Evolutionary conservation across 2,888 invertebrate genomes (phyloP).

Genomic region (Microctonus hyperodae): DNA sequence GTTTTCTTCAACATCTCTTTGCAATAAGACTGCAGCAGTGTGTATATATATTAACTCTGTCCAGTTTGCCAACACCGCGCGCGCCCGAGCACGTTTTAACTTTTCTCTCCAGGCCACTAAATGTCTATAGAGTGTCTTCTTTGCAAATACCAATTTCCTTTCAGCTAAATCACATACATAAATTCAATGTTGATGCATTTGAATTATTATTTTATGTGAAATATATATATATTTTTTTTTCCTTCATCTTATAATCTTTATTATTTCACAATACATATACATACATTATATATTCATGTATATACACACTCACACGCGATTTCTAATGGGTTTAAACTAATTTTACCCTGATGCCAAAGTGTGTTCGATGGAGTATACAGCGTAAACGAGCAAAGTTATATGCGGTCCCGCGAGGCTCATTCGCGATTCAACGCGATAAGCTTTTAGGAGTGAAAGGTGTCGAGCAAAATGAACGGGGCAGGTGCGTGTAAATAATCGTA

Average conservation of each 20-base stretch:
- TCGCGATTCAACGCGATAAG: constrained; percentile 21
- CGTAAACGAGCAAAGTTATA: neutral
- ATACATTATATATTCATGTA: neutral
- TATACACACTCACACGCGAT: neutral
- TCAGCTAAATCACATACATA: constrained; percentile 20
- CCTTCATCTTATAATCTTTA: constrained; percentile 5
- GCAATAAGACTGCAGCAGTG: neutral
- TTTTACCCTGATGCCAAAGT: neutral
- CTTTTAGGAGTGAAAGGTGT: constrained; percentile 32
- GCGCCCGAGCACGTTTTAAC: constrained; percentile 4
- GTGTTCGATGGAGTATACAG: neutral
- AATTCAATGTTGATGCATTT: constrained; percentile 24
- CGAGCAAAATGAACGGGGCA: constrained; percentile 29
- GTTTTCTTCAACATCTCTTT: neutral
- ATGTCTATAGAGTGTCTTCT: constrained; percentile 26
- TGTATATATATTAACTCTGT: neutral
- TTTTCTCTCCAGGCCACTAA: constrained; percentile 25
- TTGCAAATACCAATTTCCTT: constrained; percentile 28
- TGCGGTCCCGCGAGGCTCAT: constrained; percentile 12
- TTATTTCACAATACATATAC: neutral
- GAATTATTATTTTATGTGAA: too few relatives aligned
- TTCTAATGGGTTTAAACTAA: constrained; percentile 18
- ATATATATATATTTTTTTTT: too few relatives aligned
- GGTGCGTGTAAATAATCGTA: constrained; percentile 28
- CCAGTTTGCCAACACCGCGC: constrained; percentile 17